Evolutionary conservation across 2,113 vertebrate genomes (phyloP).

Genomic region (Pelusios castaneus): DNA sequence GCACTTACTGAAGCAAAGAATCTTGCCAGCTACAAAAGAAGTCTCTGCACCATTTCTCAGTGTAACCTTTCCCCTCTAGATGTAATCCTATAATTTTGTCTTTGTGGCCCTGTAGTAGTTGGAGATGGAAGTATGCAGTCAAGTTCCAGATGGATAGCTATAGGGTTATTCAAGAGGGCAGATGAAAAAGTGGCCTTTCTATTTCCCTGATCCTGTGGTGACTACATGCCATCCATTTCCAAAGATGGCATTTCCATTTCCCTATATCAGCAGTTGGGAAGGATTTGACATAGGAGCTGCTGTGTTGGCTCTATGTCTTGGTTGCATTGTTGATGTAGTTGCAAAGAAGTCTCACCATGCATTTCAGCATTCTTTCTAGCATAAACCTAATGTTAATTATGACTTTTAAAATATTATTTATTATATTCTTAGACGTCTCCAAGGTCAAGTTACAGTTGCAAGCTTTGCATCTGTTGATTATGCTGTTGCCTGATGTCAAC

Average conservation of each 20-base stretch:
- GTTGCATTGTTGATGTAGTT: neutral
- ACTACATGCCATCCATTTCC: neutral
- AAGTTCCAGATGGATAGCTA: neutral
- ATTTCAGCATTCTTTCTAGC: neutral
- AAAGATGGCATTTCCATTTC: neutral
- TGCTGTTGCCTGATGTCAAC: constrained; percentile 92
- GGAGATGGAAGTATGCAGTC: neutral
- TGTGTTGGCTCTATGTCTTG: neutral
- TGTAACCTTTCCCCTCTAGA: neutral
- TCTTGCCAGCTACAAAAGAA: neutral
- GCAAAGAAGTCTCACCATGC: neutral
- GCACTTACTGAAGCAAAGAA: neutral
- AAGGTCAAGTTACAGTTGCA: constrained; percentile 90
- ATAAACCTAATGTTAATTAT: neutral
- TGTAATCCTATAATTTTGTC: neutral
- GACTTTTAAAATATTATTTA: constrained; percentile 13
- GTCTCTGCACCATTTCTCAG: neutral
- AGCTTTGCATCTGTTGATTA: constrained; percentile 91
- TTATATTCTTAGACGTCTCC: constrained; percentile 83
- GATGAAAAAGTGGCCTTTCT: neutral
- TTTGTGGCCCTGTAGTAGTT: neutral
- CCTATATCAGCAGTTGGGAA: neutral
- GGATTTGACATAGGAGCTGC: neutral
- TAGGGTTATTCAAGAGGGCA: neutral
- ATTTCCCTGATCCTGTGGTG: neutral